Conservation (phyloP, 2,113 vertebrate genomes). For the Chaetodon auriga region DNA sequence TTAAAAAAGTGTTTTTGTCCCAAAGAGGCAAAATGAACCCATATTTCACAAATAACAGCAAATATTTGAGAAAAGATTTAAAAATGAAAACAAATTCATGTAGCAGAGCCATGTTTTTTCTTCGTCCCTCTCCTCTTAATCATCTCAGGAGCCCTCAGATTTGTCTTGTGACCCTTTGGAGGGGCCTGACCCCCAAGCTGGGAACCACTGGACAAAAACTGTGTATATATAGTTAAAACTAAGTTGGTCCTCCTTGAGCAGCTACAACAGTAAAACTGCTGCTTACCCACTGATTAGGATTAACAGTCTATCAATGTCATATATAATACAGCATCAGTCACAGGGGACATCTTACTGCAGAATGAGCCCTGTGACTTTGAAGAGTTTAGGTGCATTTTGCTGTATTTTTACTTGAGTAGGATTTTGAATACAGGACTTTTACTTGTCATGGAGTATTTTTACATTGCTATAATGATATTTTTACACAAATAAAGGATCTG, state of each 20-base stretch:
- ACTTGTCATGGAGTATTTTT: background rate
- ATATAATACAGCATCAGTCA: background rate
- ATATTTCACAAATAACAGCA: background rate
- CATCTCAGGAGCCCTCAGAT: background rate
- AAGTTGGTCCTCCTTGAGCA: background rate
- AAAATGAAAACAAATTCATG: background rate
- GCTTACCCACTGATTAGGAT: background rate
- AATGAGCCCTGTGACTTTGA: no score
- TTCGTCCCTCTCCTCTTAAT: background rate
- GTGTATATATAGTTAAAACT: background rate
- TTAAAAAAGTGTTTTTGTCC: background rate
- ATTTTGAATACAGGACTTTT: background rate
- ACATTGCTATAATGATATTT: background rate
- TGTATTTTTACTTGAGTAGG: no score
- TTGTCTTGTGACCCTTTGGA: background rate
- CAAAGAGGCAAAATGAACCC: background rate
- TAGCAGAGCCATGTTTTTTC: background rate
- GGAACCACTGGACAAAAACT: background rate
- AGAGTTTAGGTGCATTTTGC: no score
- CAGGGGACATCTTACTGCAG: background rate
- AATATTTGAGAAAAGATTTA: background rate
- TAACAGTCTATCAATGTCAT: background rate
- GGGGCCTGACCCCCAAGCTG: background rate
- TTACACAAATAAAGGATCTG: background rate
- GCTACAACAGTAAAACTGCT: background rate